Evolutionary conservation across 2,888 invertebrate genomes (phyloP).

Genomic region (Mycalesis mineus): DNA sequence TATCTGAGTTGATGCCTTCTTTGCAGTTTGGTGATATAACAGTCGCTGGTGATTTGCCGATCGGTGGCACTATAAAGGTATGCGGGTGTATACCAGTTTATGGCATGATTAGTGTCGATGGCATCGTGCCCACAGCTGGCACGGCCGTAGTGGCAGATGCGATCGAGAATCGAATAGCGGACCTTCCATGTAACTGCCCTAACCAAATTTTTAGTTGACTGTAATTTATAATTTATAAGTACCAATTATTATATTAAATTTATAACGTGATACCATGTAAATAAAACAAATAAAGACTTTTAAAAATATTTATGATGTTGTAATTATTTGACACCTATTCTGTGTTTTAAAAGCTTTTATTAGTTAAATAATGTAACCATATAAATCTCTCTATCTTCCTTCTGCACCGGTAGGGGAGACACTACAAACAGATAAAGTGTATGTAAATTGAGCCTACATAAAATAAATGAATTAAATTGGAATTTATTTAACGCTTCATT

Average conservation of each 20-base stretch:
- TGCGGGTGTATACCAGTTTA: conserved; percentile 62
- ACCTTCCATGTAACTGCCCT: conserved; percentile 33
- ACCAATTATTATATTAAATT: background rate
- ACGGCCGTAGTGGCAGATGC: conserved; percentile 47
- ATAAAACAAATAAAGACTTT: background rate
- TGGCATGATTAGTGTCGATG: conserved; percentile 56
- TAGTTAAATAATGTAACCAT: too few relatives aligned
- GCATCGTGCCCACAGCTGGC: conserved; percentile 52
- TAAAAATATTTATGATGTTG: background rate
- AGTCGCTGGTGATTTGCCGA: conserved; percentile 53
- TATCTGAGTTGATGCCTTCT: conserved; percentile 55
- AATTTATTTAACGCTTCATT: too few relatives aligned
- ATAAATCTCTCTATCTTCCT: too few relatives aligned
- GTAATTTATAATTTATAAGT: background rate
- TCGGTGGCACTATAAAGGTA: conserved; percentile 57
- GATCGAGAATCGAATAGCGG: conserved; percentile 38
- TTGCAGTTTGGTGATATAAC: conserved; percentile 57
- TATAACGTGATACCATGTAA: background rate
- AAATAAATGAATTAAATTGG: too few relatives aligned
- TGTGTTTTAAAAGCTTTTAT: too few relatives aligned
- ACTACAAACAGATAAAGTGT: too few relatives aligned
- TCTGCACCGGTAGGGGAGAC: too few relatives aligned
- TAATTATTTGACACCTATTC: too few relatives aligned
- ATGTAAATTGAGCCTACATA: too few relatives aligned
- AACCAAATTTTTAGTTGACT: conserved; percentile 29